Evolutionary conservation across 1,140 invertebrate species (phyloP), one percentile per base, ranked within the genome.

Genomic region (Ruditapes philippinarum): DNA sequence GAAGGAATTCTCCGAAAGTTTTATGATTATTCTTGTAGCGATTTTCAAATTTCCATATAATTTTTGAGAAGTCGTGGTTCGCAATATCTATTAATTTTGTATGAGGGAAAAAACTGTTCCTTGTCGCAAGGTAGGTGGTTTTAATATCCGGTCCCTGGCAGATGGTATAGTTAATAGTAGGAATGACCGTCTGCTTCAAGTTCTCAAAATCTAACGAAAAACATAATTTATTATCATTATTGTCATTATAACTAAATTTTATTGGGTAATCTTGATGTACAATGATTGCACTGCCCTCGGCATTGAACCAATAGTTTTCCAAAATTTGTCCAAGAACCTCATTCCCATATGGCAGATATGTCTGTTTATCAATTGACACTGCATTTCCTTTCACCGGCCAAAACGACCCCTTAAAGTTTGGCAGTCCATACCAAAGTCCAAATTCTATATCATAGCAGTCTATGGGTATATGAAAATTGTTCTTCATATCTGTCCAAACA

Each of bases 271-370:
- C 60, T 49, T 90, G 78, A 65, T 86, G 81, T 9, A 91, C 89
- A 51, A 92, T 54, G 12, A 95, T 89, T 28, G 92, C 92, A 36
- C 92, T 84, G 19, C 94, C 93, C 12, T 40, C 62, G 17, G 93
- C 89, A 36, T 90, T 91, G 31, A 94, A 31, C 94, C 94, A 94
- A 60, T 90, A 94, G 25, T 91, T 90, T 57, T 91, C 90, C 36
- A 90, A 60, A 0, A 91, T 74, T 22, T 74, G 74, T 2, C 88
- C 90, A 19, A 90, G 73, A 0, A 62, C 40, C 5, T 70, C 36
- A 17, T 73, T 49, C 7, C 76, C 45, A 42, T 40, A 76, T 3
- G 87, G 80, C 25, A 36, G 45, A 57, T 89, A 89, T 19, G 65
- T 62, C 3, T 74, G 25, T 36, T 31, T 38, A 49, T 74, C 31